A percentile compares a stretch with the other conserved stretches of the same genome.
Evolutionary conservation across 2,888 invertebrate genomes (phyloP).

Genomic region (Erebia ligea): DNA sequence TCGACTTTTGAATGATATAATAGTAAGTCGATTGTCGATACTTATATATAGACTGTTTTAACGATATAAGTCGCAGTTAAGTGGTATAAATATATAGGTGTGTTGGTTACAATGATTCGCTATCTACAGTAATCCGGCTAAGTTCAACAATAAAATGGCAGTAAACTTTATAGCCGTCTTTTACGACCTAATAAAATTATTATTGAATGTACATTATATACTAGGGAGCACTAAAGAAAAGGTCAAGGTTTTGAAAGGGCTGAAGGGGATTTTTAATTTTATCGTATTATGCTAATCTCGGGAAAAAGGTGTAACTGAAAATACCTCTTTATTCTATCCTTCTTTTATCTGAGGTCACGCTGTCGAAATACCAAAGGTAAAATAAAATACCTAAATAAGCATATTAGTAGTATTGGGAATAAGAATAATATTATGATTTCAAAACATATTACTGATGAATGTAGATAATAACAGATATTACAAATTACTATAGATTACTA

Average conservation of each 20-base stretch:
- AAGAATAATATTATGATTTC: too few species aligned
- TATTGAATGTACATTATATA: constrained; percentile 48
- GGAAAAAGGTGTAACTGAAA: not conserved
- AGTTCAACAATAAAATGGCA: constrained; percentile 52
- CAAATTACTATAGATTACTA: too few species aligned
- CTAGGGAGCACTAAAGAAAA: constrained; percentile 32
- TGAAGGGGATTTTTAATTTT: constrained; percentile 26
- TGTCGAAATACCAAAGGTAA: not conserved
- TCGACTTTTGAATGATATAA: not conserved
- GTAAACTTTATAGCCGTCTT: constrained; percentile 52
- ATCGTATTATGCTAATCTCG: constrained; percentile 4
- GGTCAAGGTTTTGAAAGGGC: constrained; percentile 30
- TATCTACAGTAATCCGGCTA: constrained; percentile 46
- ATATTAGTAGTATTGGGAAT: too few species aligned
- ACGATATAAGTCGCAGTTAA: constrained; percentile 9
- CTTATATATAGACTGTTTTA: constrained; percentile 1
- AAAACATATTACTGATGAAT: too few species aligned
- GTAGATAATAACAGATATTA: too few species aligned
- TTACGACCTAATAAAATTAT: constrained; percentile 55
- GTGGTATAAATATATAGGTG: constrained; percentile 7
- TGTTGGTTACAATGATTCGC: constrained; percentile 34
- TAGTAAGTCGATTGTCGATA: not conserved
- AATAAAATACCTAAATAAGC: too few species aligned
- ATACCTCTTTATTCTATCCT: not conserved
- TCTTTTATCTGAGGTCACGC: not conserved